A percentile compares a stretch with the other conserved stretches of the same genome.
Evolutionary conservation across 2,888 invertebrate species (phyloP).

Genomic region (Timema cristinae): DNA sequence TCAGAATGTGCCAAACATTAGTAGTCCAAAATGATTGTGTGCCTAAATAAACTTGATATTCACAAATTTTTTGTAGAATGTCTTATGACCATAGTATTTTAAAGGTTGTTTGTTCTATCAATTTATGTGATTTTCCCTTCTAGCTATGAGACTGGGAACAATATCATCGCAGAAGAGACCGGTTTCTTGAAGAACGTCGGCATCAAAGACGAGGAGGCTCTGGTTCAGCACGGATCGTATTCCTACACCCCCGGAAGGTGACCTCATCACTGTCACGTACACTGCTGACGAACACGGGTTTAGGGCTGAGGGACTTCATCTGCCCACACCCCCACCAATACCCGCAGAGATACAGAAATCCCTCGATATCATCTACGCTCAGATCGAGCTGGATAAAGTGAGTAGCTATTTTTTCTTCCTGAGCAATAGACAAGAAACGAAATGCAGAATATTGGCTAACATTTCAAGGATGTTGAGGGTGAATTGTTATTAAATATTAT

Average conservation of each 20-base stretch:
- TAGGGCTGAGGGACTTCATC: constrained; percentile 74
- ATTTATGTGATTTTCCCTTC: constrained; percentile 28
- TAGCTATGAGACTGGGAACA: constrained; percentile 80
- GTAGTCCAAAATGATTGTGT: too few relatives aligned
- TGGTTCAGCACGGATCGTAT: constrained; percentile 58
- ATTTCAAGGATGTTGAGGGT: too few relatives aligned
- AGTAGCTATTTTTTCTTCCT: not conserved
- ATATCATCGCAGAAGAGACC: constrained; percentile 73
- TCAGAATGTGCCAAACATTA: too few relatives aligned
- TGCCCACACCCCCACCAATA: constrained; percentile 79
- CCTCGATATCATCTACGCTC: constrained; percentile 79
- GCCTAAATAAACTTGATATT: too few relatives aligned
- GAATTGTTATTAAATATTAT: too few relatives aligned
- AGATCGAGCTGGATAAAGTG: constrained; percentile 65
- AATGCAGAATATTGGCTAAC: too few relatives aligned
- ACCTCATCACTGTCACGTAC: constrained; percentile 41
- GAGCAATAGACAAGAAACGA: too few relatives aligned
- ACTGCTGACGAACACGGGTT: constrained; percentile 81
- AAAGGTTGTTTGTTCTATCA: too few relatives aligned
- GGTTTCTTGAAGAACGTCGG: constrained; percentile 64
- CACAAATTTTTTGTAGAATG: too few relatives aligned
- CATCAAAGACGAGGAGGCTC: constrained; percentile 31
- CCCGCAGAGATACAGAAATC: constrained; percentile 83
- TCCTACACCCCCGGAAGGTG: constrained; percentile 66
- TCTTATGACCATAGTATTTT: too few relatives aligned